Percentiles rank a stretch among this genome's conserved stretches.
Evolutionary conservation across 2,888 invertebrate species (phyloP).

Genomic region (Brenthis daphne): DNA sequence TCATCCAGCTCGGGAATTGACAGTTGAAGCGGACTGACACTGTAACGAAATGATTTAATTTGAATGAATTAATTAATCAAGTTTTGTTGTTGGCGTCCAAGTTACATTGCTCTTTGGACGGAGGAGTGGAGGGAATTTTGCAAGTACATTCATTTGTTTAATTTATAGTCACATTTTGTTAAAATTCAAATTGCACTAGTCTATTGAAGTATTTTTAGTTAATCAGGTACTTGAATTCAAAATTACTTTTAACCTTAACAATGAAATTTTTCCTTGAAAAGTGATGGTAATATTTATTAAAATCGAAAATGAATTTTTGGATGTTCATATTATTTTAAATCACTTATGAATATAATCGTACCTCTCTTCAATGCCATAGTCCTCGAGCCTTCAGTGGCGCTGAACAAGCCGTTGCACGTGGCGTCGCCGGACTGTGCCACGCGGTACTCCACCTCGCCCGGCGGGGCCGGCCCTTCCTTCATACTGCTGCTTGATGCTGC

Average conservation of each 20-base stretch:
- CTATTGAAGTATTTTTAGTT: not conserved
- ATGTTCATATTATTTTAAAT: not conserved
- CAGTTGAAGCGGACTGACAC: slow-evolving; percentile 89
- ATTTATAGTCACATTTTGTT: too few species aligned
- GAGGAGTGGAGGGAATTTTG: too few species aligned
- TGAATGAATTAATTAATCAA: too few species aligned
- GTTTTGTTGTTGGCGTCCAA: too few species aligned
- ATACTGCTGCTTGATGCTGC: slow-evolving; percentile 56
- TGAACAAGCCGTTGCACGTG: slow-evolving; percentile 95
- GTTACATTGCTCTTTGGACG: too few species aligned
- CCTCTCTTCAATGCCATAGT: slow-evolving; percentile 92
- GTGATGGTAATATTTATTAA: too few species aligned
- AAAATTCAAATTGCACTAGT: too few species aligned
- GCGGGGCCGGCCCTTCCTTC: slow-evolving; percentile 60
- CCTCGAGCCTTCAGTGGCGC: slow-evolving; percentile 92
- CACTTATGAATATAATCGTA: slow-evolving; percentile 49
- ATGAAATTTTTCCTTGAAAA: too few species aligned
- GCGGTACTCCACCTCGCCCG: slow-evolving; percentile 87
- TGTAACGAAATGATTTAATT: slow-evolving; percentile 50
- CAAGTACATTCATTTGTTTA: too few species aligned
- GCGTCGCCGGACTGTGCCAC: slow-evolving; percentile 96
- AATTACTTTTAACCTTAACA: too few species aligned
- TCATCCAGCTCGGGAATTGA: slow-evolving; percentile 94
- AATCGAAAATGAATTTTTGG: too few species aligned
- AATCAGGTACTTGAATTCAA: not conserved